Percentiles rank a stretch among this genome's conserved stretches.
Evolutionary conservation across 2,113 vertebrate genomes (phyloP).

Genomic region (Macrotis lagotis): DNA sequence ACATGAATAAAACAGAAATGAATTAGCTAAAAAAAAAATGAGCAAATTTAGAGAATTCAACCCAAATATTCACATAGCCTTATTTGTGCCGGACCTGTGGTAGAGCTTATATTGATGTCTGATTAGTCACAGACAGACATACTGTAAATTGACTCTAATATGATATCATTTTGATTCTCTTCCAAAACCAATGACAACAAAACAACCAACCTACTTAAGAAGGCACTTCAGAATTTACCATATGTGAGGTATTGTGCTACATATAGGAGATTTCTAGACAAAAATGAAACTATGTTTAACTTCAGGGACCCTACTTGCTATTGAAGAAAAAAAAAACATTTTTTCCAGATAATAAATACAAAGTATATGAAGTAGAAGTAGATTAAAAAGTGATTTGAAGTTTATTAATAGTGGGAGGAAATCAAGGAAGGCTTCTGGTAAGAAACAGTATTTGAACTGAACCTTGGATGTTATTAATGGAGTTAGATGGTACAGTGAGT

Average conservation of each 20-base stretch:
- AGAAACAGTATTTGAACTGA: background rate
- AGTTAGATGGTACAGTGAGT: background rate
- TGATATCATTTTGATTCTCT: no score
- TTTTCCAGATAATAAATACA: background rate
- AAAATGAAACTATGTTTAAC: background rate
- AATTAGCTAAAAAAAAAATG: no score
- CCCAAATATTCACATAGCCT: no score
- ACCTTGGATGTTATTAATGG: background rate
- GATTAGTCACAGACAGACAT: no score
- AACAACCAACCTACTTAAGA: background rate
- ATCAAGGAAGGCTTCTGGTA: background rate
- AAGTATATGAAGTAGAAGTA: background rate
- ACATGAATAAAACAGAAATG: no score
- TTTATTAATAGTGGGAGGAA: background rate
- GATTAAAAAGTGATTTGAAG: background rate
- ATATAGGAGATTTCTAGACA: no score
- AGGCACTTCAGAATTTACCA: no score
- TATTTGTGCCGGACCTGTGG: no score
- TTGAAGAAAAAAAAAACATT: background rate
- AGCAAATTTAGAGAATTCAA: no score
- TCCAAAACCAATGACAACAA: no score
- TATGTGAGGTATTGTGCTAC: background rate
- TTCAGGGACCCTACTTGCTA: background rate
- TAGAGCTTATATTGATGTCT: no score
- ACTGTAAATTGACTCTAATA: no score